phyloP scores from a whole-genome alignment of 2,113 vertebrate species.

The Chaenocephalus aceratus region DNA sequence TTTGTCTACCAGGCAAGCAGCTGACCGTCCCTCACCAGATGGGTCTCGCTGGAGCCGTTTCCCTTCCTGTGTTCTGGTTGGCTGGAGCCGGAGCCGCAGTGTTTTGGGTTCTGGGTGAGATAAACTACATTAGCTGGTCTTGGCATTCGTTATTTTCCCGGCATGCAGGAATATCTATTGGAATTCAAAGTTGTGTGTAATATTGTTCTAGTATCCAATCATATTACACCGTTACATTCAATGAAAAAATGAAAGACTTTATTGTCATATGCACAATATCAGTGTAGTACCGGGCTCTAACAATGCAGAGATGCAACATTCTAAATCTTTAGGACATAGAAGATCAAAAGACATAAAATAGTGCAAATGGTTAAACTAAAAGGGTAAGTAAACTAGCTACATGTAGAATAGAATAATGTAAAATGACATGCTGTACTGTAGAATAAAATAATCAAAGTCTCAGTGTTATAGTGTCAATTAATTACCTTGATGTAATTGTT shows the following conservation, averaged over 20 bases:
- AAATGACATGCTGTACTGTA: too few relatives aligned
- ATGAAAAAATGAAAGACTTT: not conserved
- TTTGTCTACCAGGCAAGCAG: constrained; percentile 84
- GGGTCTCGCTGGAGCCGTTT: constrained; percentile 86
- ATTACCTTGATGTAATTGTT: not conserved
- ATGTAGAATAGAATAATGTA: too few relatives aligned
- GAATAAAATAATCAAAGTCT: too few relatives aligned
- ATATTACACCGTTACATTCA: not conserved
- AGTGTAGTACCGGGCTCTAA: too few relatives aligned
- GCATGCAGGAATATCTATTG: not conserved
- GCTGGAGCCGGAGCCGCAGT: constrained; percentile 92
- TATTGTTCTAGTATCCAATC: not conserved
- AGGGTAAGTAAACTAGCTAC: too few relatives aligned
- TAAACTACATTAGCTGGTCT: not conserved
- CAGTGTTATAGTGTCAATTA: too few relatives aligned
- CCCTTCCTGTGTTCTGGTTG: constrained; percentile 94
- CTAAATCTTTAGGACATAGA: too few relatives aligned
- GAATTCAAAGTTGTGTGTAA: not conserved
- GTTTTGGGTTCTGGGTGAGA: constrained; percentile 93
- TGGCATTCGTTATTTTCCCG: not conserved
- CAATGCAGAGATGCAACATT: too few relatives aligned
- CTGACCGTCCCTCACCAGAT: constrained; percentile 89
- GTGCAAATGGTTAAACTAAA: too few relatives aligned
- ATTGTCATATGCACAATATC: too few relatives aligned
- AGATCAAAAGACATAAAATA: too few relatives aligned